Base-by-base conservation (phyloP, 1,140 invertebrate species). In the Stenopsyche tienmushanensis region DNA sequence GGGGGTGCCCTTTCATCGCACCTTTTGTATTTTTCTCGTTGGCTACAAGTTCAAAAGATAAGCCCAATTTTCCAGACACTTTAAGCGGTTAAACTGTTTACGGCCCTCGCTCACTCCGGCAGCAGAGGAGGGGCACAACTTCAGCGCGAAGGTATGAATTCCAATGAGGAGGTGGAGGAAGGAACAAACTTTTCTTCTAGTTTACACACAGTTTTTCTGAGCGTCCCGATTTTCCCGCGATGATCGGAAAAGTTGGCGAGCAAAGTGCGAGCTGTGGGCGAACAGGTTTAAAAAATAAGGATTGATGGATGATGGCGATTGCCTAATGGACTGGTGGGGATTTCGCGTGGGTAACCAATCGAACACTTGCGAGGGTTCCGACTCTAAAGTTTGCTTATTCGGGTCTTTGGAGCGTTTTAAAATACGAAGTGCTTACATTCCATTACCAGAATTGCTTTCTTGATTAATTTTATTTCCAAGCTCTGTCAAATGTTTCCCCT, bases 61-160 rank as follows among this genome's bases (percentile, higher is more conserved):
- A 60, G 57, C 42, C 57, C 57, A 60, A 60, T 60, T 60, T 60
- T 60, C 57, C 57, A 44, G 57, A 60, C 57, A 60, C 57, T 60
- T 60, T 47, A 60, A 60, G 57, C 57, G 57, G 57, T 60, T 60
- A 60, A 60, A 60, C 57, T 60, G 57, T 60, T 60, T 60, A 60
- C 57, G 42, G 29, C 57, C 25, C 24, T 29, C n/a, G 9, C 18
- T 29, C 26, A 1, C 10, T 15, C 52, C 25, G 18, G 18, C 49
- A 21, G 21, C 5, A 3, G n/a, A 54, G 18, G 5, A 50, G 47
- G 5, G 47, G 52, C 15, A 3, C 57, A 34, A 60, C 42, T 47
- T 44, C 29, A 25, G 15, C 42, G 25, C 41, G 39, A 15, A 60
- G 57, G 57, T 60, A 60, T 60, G 57, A 60, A 60, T 60, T 60